Base-by-base conservation (phyloP, 2,888 invertebrate species). In the Clepsis dumicolana region DNA sequence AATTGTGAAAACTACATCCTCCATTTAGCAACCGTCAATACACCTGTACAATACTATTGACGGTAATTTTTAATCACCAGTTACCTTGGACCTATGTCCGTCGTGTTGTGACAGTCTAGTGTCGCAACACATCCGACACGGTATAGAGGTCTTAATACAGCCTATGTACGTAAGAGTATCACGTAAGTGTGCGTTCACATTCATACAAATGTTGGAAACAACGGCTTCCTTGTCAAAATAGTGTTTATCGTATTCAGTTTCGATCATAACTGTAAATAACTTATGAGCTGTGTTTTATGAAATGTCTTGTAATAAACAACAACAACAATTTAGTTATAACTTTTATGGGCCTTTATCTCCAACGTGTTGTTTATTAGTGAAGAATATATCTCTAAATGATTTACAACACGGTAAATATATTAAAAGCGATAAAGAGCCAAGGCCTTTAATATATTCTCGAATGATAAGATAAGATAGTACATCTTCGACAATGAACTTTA, bases 401-500 rank as follows among this genome's bases (percentile, higher is more conserved):
- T 63, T 63, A 63, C 50, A 57, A 68, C 63, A n/a, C 52, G 12
- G 63, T 57, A 57, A 68, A 63, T 63, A 68, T 68, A 67, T 63
- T 50, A 62, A 63, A 41, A 2, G 21, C 16, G 67, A 68, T 68
- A 68, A 59, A 48, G 35, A 25, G 0, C 41, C 63, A 68, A 68
- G 67, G 67, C 41, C 66, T 68, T 29, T 63, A 65, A 68, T 52
- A 59, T 68, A 68, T 62, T 56, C 66, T 48, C 38, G 61, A 62
- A 61, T 44, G 67, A 67, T 67, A 63, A 68, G 67, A 67, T 67
- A 67, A 67, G 67, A 63, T 63, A 56, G 57, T 57, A n/a, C 57
- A 63, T 63, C 62, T 41, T 38, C 63, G 67, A 63, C 67, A 68
- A 68, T 68, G 67, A 68, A 68, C 67, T 68, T 48, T 68, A 63